phyloP scores from a whole-genome alignment of 2,113 vertebrate species.

The Lathamus discolor region DNA sequence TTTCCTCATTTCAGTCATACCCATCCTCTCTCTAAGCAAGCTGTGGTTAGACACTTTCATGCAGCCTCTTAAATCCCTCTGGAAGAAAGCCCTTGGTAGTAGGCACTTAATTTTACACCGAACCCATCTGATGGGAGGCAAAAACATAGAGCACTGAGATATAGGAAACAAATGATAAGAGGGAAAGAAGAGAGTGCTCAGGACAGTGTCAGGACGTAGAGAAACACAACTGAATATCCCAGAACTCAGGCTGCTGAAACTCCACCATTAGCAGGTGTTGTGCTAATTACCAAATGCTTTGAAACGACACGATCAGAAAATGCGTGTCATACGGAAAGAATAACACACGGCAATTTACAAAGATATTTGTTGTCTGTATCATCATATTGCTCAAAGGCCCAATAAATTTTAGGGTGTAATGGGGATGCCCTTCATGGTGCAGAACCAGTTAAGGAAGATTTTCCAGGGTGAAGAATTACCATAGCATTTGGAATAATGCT shows the following conservation, averaged over 20 bases:
- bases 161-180: background rate
- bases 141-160: background rate
- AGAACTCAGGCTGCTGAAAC: background rate
- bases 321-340: background rate
- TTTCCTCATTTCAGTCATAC: background rate
- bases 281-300: background rate
- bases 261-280: background rate
- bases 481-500: background rate
- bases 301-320: background rate
- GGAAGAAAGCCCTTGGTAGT: background rate
- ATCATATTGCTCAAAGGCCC: background rate
- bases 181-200: background rate
- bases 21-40: background rate
- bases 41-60: background rate
- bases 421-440: background rate
- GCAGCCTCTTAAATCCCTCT: background rate
- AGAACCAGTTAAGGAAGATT: background rate
- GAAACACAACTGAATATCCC: background rate
- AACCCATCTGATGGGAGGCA: background rate
- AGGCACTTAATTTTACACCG: background rate
- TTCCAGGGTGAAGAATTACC: background rate
- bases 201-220: fast-evolving
- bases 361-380: background rate
- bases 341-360: background rate
- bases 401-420: background rate